phyloP scores from a whole-genome alignment of 1,140 invertebrate genomes.

The Drosophila paulistorum region DNA sequence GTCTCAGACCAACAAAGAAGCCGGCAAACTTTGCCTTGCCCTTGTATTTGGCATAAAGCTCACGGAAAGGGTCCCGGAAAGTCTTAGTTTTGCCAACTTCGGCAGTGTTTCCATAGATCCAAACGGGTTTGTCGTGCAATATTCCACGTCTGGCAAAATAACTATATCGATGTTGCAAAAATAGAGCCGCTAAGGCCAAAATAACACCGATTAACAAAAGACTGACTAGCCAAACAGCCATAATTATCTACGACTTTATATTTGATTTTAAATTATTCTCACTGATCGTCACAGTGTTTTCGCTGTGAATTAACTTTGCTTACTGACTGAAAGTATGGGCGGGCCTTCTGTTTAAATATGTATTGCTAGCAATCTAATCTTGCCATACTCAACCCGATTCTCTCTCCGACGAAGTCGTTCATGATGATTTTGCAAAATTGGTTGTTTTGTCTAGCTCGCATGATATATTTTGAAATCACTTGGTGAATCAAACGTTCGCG shows the following conservation, averaged over 20 bases:
- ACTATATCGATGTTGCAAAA: conserved; percentile 38
- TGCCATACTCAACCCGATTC: background rate
- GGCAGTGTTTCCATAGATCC: conserved; percentile 73
- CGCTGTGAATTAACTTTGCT: background rate
- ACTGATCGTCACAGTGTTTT: background rate
- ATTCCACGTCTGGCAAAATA: conserved; percentile 83
- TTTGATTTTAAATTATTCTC: background rate
- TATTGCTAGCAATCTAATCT: background rate
- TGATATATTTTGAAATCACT: background rate
- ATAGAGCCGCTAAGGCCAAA: conserved; percentile 3
- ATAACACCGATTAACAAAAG: conserved; percentile 13
- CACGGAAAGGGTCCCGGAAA: conserved; percentile 42
- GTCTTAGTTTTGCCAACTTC: conserved; percentile 39
- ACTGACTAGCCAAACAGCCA: background rate
- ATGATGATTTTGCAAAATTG: background rate
- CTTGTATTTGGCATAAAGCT: conserved; percentile 75
- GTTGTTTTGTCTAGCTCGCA: background rate
- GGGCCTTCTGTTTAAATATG: background rate
- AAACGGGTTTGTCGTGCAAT: conserved; percentile 68
- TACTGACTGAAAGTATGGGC: background rate
- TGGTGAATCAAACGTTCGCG: background rate
- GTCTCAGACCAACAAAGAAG: conserved; percentile 47
- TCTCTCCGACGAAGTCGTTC: background rate
- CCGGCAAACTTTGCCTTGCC: conserved; percentile 49
- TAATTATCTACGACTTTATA: background rate